Evolutionary conservation across 2,888 invertebrate genomes (phyloP).

Genomic region (Eudasyphora cyanicolor): DNA sequence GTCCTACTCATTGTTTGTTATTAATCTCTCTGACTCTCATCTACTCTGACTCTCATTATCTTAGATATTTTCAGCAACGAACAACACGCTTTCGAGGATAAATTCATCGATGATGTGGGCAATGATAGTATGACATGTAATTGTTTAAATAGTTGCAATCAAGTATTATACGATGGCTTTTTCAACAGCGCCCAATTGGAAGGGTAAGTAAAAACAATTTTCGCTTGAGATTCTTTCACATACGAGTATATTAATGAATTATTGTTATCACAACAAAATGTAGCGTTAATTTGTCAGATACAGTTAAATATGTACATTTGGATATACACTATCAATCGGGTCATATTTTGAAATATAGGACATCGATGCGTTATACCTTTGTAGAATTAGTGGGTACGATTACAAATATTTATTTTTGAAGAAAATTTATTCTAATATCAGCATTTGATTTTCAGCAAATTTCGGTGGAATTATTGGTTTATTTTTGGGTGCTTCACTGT

Average conservation of each 20-base stretch:
- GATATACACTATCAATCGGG: constrained; percentile 78
- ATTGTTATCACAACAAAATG: neutral
- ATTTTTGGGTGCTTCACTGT: constrained; percentile 80
- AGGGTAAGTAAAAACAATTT: constrained; percentile 64
- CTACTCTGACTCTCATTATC: too few relatives aligned
- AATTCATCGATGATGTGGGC: constrained; percentile 70
- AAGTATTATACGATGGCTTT: constrained; percentile 70
- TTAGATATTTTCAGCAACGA: constrained; percentile 71
- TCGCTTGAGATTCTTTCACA: neutral
- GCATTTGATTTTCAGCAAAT: constrained; percentile 74
- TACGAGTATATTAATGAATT: constrained; percentile 18
- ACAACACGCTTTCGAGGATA: constrained; percentile 67
- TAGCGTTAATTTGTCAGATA: neutral
- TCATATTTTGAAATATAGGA: constrained; percentile 78
- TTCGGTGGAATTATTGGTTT: constrained; percentile 81
- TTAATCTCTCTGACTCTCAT: too few relatives aligned
- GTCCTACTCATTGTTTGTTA: too few relatives aligned
- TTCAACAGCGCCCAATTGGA: constrained; percentile 68
- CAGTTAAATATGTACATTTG: constrained; percentile 65
- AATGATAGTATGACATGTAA: constrained; percentile 75
- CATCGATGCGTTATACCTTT: constrained; percentile 78
- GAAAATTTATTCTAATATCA: neutral
- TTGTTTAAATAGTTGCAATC: constrained; percentile 75
- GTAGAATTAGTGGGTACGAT: constrained; percentile 79
- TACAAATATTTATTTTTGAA: neutral